Evolutionary conservation across 2,888 invertebrate genomes (phyloP).

Genomic region (Calliopum simillimum): DNA sequence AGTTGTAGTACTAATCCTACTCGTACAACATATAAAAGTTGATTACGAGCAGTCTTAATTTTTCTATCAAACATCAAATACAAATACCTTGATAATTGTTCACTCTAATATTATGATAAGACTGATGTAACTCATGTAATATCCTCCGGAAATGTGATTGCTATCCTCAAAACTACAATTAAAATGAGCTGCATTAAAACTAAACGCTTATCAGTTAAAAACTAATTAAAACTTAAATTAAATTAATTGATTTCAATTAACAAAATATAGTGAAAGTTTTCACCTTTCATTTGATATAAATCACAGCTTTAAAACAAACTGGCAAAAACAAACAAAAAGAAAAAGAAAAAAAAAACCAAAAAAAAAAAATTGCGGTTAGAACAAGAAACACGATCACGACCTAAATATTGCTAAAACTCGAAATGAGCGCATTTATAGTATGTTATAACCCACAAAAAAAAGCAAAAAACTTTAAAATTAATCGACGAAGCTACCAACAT

Average conservation of each 20-base stretch:
- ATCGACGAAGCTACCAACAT: slow-evolving; percentile 23
- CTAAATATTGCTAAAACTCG: slow-evolving; percentile 25
- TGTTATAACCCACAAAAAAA: slow-evolving; percentile 15
- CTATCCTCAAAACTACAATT: too few species aligned
- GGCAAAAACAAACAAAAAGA: not conserved
- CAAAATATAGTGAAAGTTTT: slow-evolving; percentile 9
- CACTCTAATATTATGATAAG: too few species aligned
- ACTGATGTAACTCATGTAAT: too few species aligned
- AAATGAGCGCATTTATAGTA: slow-evolving; percentile 14
- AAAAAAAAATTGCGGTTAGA: not conserved
- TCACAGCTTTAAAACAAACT: not conserved
- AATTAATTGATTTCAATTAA: not conserved
- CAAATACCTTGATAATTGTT: too few species aligned
- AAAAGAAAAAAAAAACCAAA: not conserved
- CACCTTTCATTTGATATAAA: not conserved
- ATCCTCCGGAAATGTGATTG: too few species aligned
- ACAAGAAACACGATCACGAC: slow-evolving; percentile 20
- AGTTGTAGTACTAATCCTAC: too few species aligned
- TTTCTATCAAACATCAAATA: too few species aligned
- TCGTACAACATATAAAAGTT: too few species aligned
- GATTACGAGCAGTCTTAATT: too few species aligned
- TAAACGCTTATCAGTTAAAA: too few species aligned
- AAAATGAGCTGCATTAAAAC: too few species aligned
- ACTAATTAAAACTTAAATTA: not conserved
- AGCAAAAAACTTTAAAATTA: slow-evolving; percentile 21